phyloP scores from a whole-genome alignment of 2,797 vertebrate species.

The Diceros bicornis region DNA sequence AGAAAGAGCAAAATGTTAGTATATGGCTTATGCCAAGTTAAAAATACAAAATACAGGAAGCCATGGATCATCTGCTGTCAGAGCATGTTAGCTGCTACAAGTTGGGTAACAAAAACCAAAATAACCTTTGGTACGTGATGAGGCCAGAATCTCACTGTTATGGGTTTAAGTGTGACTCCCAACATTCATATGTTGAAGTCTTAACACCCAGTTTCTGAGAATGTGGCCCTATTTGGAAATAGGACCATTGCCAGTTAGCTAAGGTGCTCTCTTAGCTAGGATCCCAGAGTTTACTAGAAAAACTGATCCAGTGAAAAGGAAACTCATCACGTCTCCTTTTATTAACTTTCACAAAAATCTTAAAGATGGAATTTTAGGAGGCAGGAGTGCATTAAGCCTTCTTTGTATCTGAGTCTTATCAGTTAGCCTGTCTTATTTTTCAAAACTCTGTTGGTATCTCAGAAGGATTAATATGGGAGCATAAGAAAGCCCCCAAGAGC shows the following conservation, averaged over 20 bases:
- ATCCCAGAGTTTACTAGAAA: background rate
- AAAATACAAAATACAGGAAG: background rate
- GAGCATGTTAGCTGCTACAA: background rate
- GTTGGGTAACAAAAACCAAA: background rate
- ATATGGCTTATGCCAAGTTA: background rate
- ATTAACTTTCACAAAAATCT: background rate
- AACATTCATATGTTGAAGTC: background rate
- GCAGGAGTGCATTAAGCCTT: background rate
- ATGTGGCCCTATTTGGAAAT: conserved; percentile 50
- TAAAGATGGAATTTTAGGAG: background rate
- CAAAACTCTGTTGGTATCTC: background rate
- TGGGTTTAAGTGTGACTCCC: background rate
- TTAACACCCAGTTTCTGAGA: background rate
- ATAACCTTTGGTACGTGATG: background rate
- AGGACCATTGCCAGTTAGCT: background rate
- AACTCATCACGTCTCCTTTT: background rate
- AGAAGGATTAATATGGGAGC: background rate
- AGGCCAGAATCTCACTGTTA: background rate
- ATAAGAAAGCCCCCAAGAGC: background rate
- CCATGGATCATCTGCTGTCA: background rate
- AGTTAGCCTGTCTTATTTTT: background rate
- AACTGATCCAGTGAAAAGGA: background rate
- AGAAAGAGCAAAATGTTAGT: background rate
- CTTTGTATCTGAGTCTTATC: background rate
- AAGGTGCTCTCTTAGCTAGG: background rate